Evolutionary conservation across 2,888 invertebrate species (phyloP).

Genomic region (Merodon equestris): DNA sequence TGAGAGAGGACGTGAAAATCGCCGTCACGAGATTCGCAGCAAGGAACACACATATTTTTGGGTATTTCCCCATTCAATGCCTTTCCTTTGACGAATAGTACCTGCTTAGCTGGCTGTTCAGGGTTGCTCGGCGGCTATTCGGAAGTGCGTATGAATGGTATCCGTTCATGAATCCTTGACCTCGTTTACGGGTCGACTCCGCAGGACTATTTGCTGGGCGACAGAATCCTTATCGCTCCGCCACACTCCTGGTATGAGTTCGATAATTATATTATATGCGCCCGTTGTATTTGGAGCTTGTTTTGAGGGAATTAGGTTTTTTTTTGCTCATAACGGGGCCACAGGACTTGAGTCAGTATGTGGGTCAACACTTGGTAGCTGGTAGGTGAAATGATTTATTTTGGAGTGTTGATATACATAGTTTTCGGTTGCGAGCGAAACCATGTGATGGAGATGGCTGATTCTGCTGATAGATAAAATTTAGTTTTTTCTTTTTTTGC

Average conservation of each 20-base stretch:
- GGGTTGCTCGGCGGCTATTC: no score
- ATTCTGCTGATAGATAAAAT: no score
- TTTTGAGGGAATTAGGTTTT: background rate
- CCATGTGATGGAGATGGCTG: background rate
- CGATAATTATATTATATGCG: conserved; percentile 48
- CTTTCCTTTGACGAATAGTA: no score
- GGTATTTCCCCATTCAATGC: conserved; percentile 11
- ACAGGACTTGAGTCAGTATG: conserved; percentile 43
- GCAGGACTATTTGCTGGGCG: conserved; percentile 9
- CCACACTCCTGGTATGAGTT: conserved; percentile 16
- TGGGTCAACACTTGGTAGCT: conserved; percentile 48
- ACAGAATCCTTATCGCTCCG: conserved; percentile 33
- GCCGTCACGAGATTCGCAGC: conserved; percentile 22
- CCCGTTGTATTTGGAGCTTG: conserved; percentile 28
- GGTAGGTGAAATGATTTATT: conserved; percentile 46
- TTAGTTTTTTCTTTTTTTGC: no score
- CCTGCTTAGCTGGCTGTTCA: no score
- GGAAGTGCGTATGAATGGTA: conserved; percentile 9
- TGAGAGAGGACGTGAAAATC: no score
- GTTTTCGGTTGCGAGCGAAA: conserved; percentile 6
- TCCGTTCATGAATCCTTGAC: conserved; percentile 47
- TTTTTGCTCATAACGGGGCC: conserved; percentile 49
- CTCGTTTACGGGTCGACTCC: conserved; percentile 9
- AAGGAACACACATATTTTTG: conserved; percentile 21
- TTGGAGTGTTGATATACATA: background rate